phyloP scores from a whole-genome alignment of 2,888 invertebrate genomes.

The Catonia carolina region DNA sequence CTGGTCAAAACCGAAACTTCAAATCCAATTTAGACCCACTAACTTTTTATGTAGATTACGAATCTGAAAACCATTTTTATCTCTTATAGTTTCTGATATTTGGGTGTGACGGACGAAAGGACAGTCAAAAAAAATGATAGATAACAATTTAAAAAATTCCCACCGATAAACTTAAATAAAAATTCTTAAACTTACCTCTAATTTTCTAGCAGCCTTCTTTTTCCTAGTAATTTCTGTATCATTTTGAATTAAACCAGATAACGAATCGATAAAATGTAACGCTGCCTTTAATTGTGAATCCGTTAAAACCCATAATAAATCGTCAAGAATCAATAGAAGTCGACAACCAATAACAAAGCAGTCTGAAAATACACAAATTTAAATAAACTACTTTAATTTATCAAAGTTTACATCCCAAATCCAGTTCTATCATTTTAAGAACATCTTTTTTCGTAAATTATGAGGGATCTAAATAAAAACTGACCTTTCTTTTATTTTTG shows the following conservation, averaged over 20 bases:
- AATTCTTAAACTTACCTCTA: constrained; percentile 51
- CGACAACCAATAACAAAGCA: constrained; percentile 89
- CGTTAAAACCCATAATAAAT: constrained; percentile 93
- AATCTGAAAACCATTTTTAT: too few relatives aligned
- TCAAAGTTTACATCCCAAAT: background rate
- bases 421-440: too few relatives aligned
- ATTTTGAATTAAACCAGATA: constrained; percentile 71
- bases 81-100: too few relatives aligned
- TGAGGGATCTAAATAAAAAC: too few relatives aligned
- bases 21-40: too few relatives aligned
- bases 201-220: constrained; percentile 76
- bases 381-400: background rate
- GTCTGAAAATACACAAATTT: constrained; percentile 53
- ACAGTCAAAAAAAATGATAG: too few relatives aligned
- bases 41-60: too few relatives aligned
- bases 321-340: constrained; percentile 87
- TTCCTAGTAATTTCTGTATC: constrained; percentile 73
- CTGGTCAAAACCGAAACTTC: too few relatives aligned
- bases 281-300: constrained; percentile 94
- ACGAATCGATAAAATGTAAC: constrained; percentile 78
- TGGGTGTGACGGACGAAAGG: too few relatives aligned
- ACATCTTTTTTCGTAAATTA: too few relatives aligned
- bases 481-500: too few relatives aligned
- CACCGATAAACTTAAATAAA: constrained; percentile 13
- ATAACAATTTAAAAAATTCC: too few relatives aligned